A percentile compares a stretch with the other conserved stretches of the same genome.
Evolutionary conservation across 2,888 invertebrate species (phyloP).

Genomic region (Papilio demoleus): DNA sequence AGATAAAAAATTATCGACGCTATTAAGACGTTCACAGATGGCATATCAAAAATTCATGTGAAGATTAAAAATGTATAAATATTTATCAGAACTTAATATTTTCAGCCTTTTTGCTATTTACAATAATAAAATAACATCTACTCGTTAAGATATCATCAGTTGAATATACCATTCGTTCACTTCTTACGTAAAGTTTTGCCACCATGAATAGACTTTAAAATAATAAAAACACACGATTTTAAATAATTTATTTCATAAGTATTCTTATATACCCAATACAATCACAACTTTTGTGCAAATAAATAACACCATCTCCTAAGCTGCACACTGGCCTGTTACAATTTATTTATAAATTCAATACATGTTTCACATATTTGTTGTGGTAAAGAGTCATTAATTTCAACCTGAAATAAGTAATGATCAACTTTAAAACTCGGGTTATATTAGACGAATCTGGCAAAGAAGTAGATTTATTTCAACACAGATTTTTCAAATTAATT

Average conservation of each 20-base stretch:
- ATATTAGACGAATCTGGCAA: background rate
- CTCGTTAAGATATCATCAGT: no score
- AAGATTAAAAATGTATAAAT: background rate
- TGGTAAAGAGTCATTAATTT: slow-evolving; percentile 49
- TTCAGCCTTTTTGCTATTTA: no score
- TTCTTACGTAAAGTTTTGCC: no score
- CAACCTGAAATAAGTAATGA: slow-evolving; percentile 49
- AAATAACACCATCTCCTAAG: background rate
- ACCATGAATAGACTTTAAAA: no score
- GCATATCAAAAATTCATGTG: background rate
- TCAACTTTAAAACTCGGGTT: no score
- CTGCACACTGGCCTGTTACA: no score
- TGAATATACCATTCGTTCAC: no score
- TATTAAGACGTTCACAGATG: background rate
- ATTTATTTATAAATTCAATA: no score
- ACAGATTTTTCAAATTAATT: background rate
- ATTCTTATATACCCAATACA: background rate
- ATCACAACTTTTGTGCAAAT: background rate
- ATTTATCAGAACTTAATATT: no score
- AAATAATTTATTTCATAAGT: background rate
- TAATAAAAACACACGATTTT: no score
- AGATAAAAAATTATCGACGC: background rate
- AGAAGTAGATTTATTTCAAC: background rate
- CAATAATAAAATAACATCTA: no score
- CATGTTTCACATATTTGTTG: no score